phyloP scores from a whole-genome alignment of 1,140 invertebrate genomes.

The Yoshiicerus persimilis region DNA sequence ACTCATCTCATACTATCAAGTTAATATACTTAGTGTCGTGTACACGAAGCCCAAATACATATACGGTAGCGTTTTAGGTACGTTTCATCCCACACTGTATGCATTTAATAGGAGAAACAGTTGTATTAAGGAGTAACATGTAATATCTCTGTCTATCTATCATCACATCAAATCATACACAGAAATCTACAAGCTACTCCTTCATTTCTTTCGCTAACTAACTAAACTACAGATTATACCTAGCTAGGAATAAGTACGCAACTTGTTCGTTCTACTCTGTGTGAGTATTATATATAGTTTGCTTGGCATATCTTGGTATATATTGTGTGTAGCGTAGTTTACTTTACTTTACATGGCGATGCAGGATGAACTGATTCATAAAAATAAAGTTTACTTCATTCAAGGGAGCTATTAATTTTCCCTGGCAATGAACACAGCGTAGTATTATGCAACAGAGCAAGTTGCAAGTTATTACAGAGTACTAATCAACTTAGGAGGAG shows the following conservation, averaged over 20 bases:
- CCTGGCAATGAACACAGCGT: too few relatives aligned
- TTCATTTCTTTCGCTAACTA: not conserved
- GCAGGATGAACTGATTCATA: not conserved
- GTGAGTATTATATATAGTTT: too few relatives aligned
- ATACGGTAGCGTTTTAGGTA: too few relatives aligned
- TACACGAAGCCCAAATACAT: not conserved
- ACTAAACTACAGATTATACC: not conserved
- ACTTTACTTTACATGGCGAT: not conserved
- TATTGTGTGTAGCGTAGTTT: not conserved
- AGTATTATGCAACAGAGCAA: too few relatives aligned
- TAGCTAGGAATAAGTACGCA: too few relatives aligned
- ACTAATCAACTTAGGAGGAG: too few relatives aligned
- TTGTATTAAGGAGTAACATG: not conserved
- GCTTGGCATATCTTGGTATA: not conserved
- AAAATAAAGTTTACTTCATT: not conserved
- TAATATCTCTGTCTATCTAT: not conserved
- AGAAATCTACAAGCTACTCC: not conserved
- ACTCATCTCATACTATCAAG: too few relatives aligned
- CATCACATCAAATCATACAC: not conserved
- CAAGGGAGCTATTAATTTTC: not conserved
- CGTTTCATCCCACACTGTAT: too few relatives aligned
- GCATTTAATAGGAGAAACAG: not conserved
- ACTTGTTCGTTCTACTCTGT: not conserved
- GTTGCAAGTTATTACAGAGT: too few relatives aligned
- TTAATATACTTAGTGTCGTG: too few relatives aligned